A percentile compares a stretch with the other conserved stretches of the same genome.
These are phyloP conservation scores for Lepidochitona cinerea DNA, from an alignment of 2,888 invertebrate species.

Conservation along the genomic window DNA sequence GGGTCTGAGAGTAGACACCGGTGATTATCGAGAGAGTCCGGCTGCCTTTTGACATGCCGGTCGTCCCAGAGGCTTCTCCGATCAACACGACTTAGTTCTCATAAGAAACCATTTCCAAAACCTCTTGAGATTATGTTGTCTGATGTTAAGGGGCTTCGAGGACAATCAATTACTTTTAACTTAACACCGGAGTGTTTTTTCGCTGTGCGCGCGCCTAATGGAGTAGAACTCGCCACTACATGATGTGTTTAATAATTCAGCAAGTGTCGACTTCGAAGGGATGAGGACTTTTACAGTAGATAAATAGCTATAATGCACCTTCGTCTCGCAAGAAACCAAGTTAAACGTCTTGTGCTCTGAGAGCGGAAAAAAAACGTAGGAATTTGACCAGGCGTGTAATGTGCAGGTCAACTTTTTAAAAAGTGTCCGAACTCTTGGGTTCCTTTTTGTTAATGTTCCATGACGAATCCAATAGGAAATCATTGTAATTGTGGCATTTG, in stretches of 20 bases:
- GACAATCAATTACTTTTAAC: not conserved
- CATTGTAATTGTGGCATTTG: not conserved
- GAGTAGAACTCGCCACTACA: not conserved
- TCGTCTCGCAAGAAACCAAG: not conserved
- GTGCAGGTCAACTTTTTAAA: not conserved
- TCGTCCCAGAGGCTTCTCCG: too few species aligned
- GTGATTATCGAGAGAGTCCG: too few species aligned
- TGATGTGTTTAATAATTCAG: slow-evolving; percentile 1
- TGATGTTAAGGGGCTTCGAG: not conserved
- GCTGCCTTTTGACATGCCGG: too few species aligned
- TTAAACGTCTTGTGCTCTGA: not conserved
- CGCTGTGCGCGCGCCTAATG: not conserved
- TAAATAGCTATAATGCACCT: not conserved
- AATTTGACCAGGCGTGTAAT: not conserved
- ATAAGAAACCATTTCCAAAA: too few species aligned
- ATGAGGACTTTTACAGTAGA: not conserved
- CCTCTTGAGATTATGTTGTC: too few species aligned
- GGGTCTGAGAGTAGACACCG: too few species aligned
- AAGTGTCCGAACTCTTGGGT: not conserved
- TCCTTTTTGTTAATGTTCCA: not conserved
- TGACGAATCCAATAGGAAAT: not conserved
- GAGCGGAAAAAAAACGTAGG: not conserved
- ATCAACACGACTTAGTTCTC: too few species aligned
- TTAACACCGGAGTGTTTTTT: not conserved
- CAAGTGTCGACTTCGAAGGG: not conserved